phyloP scores from a whole-genome alignment of 2,888 invertebrate species.

The Agonopterix heracliana region DNA sequence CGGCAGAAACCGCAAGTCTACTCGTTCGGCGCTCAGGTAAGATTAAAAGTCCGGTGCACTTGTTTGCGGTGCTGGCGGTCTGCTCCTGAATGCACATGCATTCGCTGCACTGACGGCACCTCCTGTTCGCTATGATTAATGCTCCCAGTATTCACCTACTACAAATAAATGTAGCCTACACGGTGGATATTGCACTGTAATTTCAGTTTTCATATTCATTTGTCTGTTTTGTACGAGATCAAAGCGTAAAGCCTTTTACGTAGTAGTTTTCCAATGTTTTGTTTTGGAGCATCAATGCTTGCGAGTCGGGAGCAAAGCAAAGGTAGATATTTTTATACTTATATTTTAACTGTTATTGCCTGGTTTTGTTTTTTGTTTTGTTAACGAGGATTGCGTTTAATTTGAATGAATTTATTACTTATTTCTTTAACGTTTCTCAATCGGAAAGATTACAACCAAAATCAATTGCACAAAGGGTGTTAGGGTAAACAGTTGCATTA shows the following conservation, averaged over 20 bases:
- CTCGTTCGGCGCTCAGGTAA: constrained; percentile 43
- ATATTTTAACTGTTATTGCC: too few relatives aligned
- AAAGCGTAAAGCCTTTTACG: constrained; percentile 35
- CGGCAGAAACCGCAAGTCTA: constrained; percentile 32
- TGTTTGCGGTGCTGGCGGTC: constrained; percentile 46
- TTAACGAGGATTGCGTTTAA: too few relatives aligned
- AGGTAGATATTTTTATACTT: too few relatives aligned
- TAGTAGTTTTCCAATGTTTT: constrained; percentile 2
- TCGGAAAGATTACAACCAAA: too few relatives aligned
- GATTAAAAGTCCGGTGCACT: constrained; percentile 66
- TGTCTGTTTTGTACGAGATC: constrained; percentile 44
- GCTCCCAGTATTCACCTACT: constrained; percentile 43
- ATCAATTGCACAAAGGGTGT: too few relatives aligned
- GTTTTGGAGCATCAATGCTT: constrained; percentile 1
- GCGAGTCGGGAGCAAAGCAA: background rate
- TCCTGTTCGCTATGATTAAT: constrained; percentile 58
- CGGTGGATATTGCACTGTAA: constrained; percentile 44
- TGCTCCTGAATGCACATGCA: constrained; percentile 49
- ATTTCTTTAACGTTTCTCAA: too few relatives aligned
- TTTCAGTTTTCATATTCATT: constrained; percentile 54
- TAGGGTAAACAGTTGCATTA: too few relatives aligned
- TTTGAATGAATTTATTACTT: too few relatives aligned
- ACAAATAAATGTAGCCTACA: constrained; percentile 45
- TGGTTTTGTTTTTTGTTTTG: too few relatives aligned
- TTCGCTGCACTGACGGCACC: constrained; percentile 36